Conservation (phyloP, 2,113 vertebrate species). For the Eurystomus gularis region DNA sequence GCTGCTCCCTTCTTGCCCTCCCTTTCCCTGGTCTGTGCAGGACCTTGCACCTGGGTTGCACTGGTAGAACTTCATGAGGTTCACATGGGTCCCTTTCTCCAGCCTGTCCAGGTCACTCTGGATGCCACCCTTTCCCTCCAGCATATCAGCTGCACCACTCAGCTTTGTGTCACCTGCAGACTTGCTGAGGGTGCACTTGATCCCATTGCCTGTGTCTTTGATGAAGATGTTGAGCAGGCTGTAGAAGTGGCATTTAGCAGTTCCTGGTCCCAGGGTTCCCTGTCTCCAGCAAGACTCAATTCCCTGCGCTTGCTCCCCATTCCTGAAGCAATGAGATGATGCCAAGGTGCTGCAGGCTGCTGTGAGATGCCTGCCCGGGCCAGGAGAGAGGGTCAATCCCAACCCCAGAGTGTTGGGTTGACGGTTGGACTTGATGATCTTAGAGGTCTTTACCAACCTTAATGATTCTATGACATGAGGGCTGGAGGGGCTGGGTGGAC, state of each 20-base stretch:
- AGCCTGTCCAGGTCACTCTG: neutral
- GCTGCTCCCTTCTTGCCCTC: neutral
- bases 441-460: no score
- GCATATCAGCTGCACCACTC: no score
- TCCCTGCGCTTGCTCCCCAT: neutral
- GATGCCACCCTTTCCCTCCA: neutral
- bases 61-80: neutral
- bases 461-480: no score
- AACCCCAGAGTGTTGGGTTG: no score
- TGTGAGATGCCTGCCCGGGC: neutral
- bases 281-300: neutral
- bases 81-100: neutral
- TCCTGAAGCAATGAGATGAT: neutral
- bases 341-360: neutral
- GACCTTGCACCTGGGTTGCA: neutral
- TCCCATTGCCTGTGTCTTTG: neutral
- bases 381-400: neutral
- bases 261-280: neutral
- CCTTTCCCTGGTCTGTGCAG: neutral
- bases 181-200: neutral
- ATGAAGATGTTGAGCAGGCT: neutral
- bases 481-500: neutral
- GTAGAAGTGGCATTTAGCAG: neutral
- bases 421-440: no score
- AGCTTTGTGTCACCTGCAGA: rapidly evolving